Evolutionary conservation across 2,113 vertebrate genomes (phyloP).

Genomic region (Campylorhamphus procurvoides): DNA sequence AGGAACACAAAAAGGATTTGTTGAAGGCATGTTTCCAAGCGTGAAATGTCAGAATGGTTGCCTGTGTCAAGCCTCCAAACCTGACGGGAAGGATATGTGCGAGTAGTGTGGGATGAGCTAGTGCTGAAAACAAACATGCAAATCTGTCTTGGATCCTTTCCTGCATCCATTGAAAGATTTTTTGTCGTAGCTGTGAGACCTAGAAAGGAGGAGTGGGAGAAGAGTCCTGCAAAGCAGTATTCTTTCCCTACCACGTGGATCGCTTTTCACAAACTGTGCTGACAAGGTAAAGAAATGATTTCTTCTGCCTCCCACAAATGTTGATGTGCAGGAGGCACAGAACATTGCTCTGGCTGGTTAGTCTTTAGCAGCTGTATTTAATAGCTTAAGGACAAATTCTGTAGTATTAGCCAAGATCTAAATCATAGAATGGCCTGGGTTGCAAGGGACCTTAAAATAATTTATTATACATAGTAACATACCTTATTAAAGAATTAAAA

Average conservation of each 20-base stretch:
- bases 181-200: neutral
- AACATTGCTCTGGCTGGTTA: neutral
- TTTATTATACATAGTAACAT: neutral
- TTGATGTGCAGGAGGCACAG: neutral
- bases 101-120: neutral
- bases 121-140: neutral
- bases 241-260: neutral
- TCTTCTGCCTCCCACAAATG: neutral
- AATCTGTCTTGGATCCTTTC: constrained; percentile 35
- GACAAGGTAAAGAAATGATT: neutral
- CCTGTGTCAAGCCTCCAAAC: neutral
- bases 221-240: neutral
- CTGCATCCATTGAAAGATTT: neutral
- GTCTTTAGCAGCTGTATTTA: constrained; percentile 11
- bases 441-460: neutral
- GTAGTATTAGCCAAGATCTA: neutral
- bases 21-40: constrained; percentile 19
- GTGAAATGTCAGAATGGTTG: constrained; percentile 12
- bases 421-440: neutral
- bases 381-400: neutral
- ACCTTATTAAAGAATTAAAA: neutral
- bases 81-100: neutral
- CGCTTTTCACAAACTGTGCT: neutral
- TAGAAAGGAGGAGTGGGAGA: neutral
- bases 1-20: constrained; percentile 39